Percentiles rank a stretch among this genome's conserved stretches.
These are phyloP conservation scores for Tachycineta bicolor DNA, from an alignment of 2,113 vertebrate species.

Conservation along the genomic window DNA sequence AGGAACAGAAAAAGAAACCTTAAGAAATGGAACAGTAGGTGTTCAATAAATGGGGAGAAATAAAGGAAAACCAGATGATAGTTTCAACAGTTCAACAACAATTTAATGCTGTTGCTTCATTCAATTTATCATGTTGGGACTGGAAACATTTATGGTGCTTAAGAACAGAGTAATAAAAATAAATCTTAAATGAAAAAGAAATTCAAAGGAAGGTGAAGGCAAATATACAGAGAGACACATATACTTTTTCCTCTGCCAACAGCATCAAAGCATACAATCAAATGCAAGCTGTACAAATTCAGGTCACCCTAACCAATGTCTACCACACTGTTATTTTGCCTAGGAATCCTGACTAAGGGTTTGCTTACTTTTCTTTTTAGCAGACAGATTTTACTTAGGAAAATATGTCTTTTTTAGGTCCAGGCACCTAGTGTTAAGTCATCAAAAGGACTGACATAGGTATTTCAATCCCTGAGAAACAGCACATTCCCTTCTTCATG, in stretches of 20 bases:
- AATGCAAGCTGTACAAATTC: not conserved
- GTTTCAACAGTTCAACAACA: not conserved
- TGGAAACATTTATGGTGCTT: not conserved
- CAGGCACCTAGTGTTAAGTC: not conserved
- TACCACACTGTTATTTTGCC: not conserved
- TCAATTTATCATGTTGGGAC: not conserved
- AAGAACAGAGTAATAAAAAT: not conserved
- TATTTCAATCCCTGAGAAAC: not conserved
- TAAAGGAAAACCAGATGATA: not conserved
- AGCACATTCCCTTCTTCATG: not conserved
- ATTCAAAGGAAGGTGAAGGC: not conserved
- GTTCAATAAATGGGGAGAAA: not conserved
- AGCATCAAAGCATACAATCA: not conserved
- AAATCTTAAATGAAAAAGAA: not conserved
- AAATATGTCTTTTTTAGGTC: not conserved
- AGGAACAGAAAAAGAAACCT: not conserved
- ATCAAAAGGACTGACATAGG: not conserved
- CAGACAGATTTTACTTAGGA: not conserved
- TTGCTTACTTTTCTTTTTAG: not conserved
- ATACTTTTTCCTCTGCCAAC: not conserved
- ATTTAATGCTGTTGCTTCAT: not conserved
- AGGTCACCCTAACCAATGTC: not conserved
- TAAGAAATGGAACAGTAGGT: constrained; percentile 1
- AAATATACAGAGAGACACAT: not conserved
- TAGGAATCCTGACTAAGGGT: not conserved